These are phyloP conservation scores for Bombus soroeensis DNA, from an alignment of 1,140 invertebrate species.

Conservation along the genomic window DNA sequence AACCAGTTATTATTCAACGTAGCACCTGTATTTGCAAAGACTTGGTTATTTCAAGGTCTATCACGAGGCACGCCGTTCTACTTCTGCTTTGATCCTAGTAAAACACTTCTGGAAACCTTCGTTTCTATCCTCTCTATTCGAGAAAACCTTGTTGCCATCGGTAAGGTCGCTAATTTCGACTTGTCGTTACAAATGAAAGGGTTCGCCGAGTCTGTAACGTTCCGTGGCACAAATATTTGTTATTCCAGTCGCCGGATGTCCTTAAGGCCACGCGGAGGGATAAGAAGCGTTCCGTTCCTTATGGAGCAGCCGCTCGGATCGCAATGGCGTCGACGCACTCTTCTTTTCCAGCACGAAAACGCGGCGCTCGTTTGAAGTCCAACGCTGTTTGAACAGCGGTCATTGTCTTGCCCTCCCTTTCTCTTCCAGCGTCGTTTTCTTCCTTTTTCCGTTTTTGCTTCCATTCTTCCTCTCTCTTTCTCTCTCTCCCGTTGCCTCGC, in stretches of 20 bases:
- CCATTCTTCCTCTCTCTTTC: constrained; percentile 15
- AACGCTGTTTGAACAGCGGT: constrained; percentile 69
- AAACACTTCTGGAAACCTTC: constrained; percentile 61
- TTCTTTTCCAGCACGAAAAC: neutral
- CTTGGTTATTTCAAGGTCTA: constrained; percentile 69
- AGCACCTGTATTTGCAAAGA: constrained; percentile 74
- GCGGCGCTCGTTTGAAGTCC: constrained; percentile 61
- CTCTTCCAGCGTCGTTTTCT: neutral
- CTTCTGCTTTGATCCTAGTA: constrained; percentile 59
- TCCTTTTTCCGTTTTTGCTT: neutral
- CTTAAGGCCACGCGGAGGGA: constrained; percentile 44
- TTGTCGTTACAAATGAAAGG: constrained; percentile 82
- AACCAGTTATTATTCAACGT: constrained; percentile 47
- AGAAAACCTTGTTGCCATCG: neutral
- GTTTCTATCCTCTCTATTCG: neutral
- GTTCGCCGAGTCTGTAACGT: constrained; percentile 75
- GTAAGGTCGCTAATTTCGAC: constrained; percentile 75
- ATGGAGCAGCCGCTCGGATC: neutral
- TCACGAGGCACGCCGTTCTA: constrained; percentile 44
- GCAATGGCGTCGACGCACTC: constrained; percentile 25
- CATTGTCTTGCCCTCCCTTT: constrained; percentile 64
- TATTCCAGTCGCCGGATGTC: constrained; percentile 76
- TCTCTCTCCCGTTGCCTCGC: constrained; percentile 5
- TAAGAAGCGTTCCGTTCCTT: constrained; percentile 3
- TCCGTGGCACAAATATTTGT: constrained; percentile 80